phyloP scores from a whole-genome alignment of 2,797 vertebrate genomes.

The Chiroxiphia lanceolata region DNA sequence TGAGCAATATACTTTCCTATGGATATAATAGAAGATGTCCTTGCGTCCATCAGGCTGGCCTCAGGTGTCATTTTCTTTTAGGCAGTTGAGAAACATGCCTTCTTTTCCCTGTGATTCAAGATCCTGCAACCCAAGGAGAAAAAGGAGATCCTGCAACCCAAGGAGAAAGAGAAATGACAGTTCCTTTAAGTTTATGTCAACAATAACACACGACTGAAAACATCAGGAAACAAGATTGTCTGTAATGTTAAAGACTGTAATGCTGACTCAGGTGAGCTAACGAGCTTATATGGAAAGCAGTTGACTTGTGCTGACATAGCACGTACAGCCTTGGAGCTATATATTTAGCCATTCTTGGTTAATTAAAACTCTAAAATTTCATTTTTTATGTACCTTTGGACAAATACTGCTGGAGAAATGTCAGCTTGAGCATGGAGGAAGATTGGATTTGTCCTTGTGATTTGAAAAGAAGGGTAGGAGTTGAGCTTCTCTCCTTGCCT shows the following conservation, averaged over 20 bases:
- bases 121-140: background rate
- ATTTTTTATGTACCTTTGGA: background rate
- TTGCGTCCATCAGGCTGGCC: background rate
- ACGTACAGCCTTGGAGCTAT: background rate
- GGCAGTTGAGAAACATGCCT: background rate
- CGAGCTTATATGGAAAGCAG: background rate
- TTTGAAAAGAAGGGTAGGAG: background rate
- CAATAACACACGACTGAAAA: constrained; percentile 28
- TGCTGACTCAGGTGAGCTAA: background rate
- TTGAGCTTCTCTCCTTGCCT: background rate
- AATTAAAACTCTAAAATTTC: background rate
- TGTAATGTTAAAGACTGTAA: background rate
- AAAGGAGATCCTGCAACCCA: background rate
- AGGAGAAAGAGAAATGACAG: constrained; percentile 15
- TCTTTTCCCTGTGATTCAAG: background rate
- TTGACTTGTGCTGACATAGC: background rate
- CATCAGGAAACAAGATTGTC: background rate
- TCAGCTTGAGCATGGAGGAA: background rate
- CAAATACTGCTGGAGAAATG: background rate
- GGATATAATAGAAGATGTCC: background rate
- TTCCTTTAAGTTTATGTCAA: constrained; percentile 45
- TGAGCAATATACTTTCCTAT: background rate
- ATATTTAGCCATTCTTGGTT: background rate
- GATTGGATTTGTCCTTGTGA: background rate
- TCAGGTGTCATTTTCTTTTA: background rate